Evolutionary conservation across 2,113 vertebrate genomes (phyloP).

Genomic region (Arizona elegans): DNA sequence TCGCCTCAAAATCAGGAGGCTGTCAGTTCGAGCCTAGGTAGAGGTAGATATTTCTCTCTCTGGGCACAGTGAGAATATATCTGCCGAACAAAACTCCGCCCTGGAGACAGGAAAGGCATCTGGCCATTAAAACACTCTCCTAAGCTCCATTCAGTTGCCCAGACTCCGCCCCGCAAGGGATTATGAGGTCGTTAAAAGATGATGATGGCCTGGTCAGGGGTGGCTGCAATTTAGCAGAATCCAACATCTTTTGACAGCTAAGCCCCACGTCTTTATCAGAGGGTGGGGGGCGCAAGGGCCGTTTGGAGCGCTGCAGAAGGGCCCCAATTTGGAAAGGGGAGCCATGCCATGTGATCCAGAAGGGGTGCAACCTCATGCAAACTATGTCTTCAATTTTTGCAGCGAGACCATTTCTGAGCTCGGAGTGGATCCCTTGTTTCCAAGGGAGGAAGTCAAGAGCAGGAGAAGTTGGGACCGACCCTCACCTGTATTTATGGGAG

Average conservation of each 20-base stretch:
- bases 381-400: background rate
- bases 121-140: too few species aligned
- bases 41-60: too few species aligned
- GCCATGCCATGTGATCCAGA: background rate
- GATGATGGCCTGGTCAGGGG: background rate
- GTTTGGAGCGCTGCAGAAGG: fast-evolving
- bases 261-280: background rate
- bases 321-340: background rate
- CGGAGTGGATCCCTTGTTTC: background rate
- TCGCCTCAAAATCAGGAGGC: too few species aligned
- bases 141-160: too few species aligned
- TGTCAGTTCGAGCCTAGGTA: too few species aligned
- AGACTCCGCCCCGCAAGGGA: too few species aligned
- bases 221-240: background rate
- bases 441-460: background rate
- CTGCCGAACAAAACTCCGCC: too few species aligned
- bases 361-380: background rate
- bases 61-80: too few species aligned
- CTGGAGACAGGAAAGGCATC: too few species aligned
- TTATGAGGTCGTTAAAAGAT: too few species aligned
- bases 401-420: background rate
- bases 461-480: background rate
- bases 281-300: background rate
- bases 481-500: slow-evolving; percentile 90
- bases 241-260: background rate